Percentiles rank a stretch among this genome's conserved stretches.
phyloP scores from a whole-genome alignment of 2,113 vertebrate genomes.

The Picathartes gymnocephalus region DNA sequence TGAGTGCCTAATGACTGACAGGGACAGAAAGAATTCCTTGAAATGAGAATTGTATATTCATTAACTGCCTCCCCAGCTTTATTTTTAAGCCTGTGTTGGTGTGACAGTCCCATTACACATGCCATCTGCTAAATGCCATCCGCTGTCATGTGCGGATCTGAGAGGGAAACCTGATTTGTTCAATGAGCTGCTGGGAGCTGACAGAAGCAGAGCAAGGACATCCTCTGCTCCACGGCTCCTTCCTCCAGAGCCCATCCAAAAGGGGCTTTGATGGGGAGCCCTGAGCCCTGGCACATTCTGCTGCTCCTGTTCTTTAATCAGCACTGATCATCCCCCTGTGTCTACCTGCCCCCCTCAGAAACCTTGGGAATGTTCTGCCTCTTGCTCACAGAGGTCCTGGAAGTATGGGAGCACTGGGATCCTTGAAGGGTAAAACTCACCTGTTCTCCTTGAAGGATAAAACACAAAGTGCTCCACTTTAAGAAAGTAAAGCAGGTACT shows the following conservation, averaged over 20 bases:
- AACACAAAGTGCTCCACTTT: background rate
- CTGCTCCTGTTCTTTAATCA: background rate
- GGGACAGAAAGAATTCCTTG: background rate
- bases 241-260: slow-evolving; percentile 1
- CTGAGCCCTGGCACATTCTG: background rate
- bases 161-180: slow-evolving; percentile 45
- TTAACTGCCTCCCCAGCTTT: background rate
- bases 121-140: slow-evolving; percentile 61
- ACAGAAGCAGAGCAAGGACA: background rate
- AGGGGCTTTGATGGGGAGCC: background rate
- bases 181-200: slow-evolving; percentile 20
- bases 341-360: background rate
- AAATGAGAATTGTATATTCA: slow-evolving; percentile 1
- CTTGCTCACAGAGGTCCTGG: background rate
- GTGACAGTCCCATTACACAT: slow-evolving; percentile 52
- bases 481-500: background rate
- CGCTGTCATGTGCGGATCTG: slow-evolving; percentile 13
- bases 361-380: background rate
- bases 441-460: background rate
- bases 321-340: background rate
- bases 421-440: background rate
- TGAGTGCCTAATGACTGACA: background rate
- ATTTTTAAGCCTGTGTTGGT: background rate
- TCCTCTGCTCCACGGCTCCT: background rate
- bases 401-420: background rate